Percentiles rank a stretch among this genome's conserved stretches.
Evolutionary conservation across 2,113 vertebrate genomes (phyloP).

Genomic region (Noctilio leporinus): DNA sequence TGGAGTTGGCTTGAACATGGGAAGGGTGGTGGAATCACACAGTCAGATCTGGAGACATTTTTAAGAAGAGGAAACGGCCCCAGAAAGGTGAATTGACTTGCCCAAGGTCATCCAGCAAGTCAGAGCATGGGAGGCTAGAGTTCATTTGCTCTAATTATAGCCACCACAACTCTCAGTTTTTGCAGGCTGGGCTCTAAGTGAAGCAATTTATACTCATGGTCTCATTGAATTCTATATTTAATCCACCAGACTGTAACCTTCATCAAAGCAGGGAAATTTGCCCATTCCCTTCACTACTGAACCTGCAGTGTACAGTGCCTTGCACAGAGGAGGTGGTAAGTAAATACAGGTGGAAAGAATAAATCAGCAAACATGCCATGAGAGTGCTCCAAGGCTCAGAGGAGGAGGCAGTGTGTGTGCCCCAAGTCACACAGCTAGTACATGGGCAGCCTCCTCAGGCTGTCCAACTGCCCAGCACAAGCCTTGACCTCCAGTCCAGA

Average conservation of each 20-base stretch:
- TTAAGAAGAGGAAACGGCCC: not conserved
- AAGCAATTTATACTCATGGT: not conserved
- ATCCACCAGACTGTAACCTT: slow-evolving; percentile 34
- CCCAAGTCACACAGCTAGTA: not conserved
- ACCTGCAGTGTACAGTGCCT: not conserved
- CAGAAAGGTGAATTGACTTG: not conserved
- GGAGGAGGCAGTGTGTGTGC: not conserved
- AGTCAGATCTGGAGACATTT: not conserved
- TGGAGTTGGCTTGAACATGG: not conserved
- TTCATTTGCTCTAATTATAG: slow-evolving; percentile 54
- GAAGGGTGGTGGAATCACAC: not conserved
- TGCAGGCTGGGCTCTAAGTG: not conserved
- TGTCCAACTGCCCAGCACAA: not conserved
- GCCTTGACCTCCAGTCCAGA: not conserved
- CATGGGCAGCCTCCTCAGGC: accelerated
- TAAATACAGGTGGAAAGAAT: not conserved
- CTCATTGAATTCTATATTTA: slow-evolving; percentile 58
- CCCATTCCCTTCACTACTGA: not conserved
- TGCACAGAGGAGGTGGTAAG: not conserved
- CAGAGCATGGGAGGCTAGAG: not conserved
- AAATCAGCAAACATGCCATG: not conserved
- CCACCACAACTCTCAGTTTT: not conserved
- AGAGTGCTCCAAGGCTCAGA: not conserved
- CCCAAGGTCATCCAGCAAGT: slow-evolving; percentile 41
- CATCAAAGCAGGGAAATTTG: not conserved